A percentile compares a stretch with the other conserved stretches of the same genome.
Conservation (phyloP, 2,888 invertebrate species). For the Muschampia plurimacula region DNA sequence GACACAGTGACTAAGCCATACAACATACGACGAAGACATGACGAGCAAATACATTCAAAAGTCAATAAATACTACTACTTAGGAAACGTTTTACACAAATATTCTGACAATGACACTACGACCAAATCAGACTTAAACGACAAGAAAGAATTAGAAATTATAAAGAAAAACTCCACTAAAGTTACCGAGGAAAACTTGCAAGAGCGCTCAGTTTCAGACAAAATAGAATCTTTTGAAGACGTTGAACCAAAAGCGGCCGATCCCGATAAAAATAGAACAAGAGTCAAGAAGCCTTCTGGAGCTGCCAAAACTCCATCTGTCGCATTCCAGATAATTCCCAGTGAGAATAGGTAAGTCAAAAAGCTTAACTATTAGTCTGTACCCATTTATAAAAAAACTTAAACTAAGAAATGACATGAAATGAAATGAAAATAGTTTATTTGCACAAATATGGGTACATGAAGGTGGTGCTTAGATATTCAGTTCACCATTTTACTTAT, state of each 20-base stretch:
- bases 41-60: constrained; percentile 54
- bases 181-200: constrained; percentile 58
- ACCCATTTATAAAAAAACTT: too few species aligned
- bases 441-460: too few species aligned
- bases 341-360: constrained; percentile 75
- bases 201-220: constrained; percentile 68
- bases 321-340: constrained; percentile 79
- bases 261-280: constrained; percentile 51
- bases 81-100: constrained; percentile 75
- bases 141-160: constrained; percentile 45
- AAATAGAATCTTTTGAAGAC: constrained; percentile 61
- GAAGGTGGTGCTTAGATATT: too few species aligned
- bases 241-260: constrained; percentile 55
- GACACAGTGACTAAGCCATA: constrained; percentile 77
- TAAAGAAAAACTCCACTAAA: constrained; percentile 58
- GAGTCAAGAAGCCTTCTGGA: constrained; percentile 59
- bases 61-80: constrained; percentile 75
- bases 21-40: constrained; percentile 73
- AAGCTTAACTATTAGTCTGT: too few species aligned
- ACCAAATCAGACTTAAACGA: constrained; percentile 42
- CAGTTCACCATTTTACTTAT: too few species aligned
- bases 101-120: constrained; percentile 56
- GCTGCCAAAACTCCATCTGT: constrained; percentile 75
- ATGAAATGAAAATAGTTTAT: too few species aligned
- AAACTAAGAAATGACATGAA: too few species aligned